Percentiles rank a stretch among this genome's conserved stretches.
phyloP scores from a whole-genome alignment of 2,888 invertebrate species.

The Apamea sordens region DNA sequence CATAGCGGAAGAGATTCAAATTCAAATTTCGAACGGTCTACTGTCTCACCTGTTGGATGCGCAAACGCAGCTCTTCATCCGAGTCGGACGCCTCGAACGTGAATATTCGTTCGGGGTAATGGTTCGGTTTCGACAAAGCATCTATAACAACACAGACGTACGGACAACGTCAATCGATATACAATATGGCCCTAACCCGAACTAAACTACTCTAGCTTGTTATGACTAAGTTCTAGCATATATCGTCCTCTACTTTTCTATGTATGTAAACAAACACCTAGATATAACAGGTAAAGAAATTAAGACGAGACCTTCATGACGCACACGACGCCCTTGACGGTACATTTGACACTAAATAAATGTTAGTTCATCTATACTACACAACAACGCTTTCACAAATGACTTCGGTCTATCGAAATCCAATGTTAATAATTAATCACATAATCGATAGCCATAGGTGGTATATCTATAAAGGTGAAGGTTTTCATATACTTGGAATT shows the following conservation, averaged over 20 bases:
- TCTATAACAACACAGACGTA: constrained; percentile 90
- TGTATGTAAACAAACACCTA: constrained; percentile 64
- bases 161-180: constrained; percentile 83
- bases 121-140: constrained; percentile 90
- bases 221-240: constrained; percentile 54
- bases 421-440: constrained; percentile 67
- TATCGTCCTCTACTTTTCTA: constrained; percentile 61
- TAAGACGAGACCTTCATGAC: constrained; percentile 72
- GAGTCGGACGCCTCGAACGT: constrained; percentile 88
- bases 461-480: constrained; percentile 59
- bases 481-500: constrained; percentile 45
- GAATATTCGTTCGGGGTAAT: constrained; percentile 89
- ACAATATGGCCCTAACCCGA: constrained; percentile 67
- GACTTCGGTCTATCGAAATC: constrained; percentile 59
- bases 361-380: constrained; percentile 70
- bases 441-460: constrained; percentile 64
- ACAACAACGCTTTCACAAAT: constrained; percentile 67
- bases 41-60: constrained; percentile 87
- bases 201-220: constrained; percentile 57
- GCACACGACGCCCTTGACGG: constrained; percentile 74
- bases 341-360: constrained; percentile 72
- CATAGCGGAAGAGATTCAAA: constrained; percentile 44
- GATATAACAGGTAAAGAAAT: constrained; percentile 58
- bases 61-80: constrained; percentile 89
- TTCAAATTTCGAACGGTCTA: constrained; percentile 57